Percentiles rank a stretch among this genome's conserved stretches.
These are phyloP conservation scores for Aldrovandia affinis DNA, from an alignment of 2,797 vertebrate genomes.

Conservation along the genomic window DNA sequence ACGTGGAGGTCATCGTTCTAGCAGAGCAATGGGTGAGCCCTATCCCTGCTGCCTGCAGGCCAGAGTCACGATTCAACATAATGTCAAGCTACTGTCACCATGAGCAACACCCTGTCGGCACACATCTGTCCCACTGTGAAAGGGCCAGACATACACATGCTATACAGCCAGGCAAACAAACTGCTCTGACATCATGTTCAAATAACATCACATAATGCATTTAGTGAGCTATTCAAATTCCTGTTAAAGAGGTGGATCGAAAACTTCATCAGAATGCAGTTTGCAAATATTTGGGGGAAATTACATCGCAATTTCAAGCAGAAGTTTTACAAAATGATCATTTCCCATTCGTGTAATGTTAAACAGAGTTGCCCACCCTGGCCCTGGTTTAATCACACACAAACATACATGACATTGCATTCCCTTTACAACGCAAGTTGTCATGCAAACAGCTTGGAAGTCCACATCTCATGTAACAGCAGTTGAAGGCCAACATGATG, in stretches of 20 bases:
- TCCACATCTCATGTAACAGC: background rate
- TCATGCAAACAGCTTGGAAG: background rate
- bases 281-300: background rate
- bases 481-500: background rate
- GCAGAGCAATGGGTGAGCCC: background rate
- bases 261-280: background rate
- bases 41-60: background rate
- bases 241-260: background rate
- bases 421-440: background rate
- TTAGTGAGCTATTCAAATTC: background rate
- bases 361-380: background rate
- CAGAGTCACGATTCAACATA: slow-evolving; percentile 7
- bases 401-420: background rate
- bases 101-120: background rate
- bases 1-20: background rate
- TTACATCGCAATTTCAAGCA: background rate
- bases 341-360: background rate
- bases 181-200: background rate
- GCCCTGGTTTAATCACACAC: background rate
- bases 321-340: background rate
- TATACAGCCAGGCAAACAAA: background rate
- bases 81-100: background rate
- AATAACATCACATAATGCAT: background rate
- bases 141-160: background rate
- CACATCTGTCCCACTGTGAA: background rate